Conservation (phyloP, 2,113 vertebrate species). For the Perca fluviatilis region DNA sequence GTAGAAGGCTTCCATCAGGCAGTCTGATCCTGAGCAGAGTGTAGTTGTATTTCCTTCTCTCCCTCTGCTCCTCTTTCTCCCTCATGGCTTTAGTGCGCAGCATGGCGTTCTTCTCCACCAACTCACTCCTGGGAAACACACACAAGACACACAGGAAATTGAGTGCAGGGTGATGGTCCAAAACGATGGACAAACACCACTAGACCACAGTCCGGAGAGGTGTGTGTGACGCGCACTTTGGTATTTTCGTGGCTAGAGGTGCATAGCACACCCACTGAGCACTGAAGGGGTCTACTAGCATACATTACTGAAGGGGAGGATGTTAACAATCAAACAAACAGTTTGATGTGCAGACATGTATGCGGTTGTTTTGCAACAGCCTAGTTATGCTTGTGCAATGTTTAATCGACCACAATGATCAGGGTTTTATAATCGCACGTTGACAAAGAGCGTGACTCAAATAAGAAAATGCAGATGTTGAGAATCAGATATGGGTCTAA, state of each 20-base stretch:
- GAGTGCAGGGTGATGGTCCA: not conserved
- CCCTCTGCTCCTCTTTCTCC: slow-evolving; percentile 92
- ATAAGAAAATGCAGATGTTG: not conserved
- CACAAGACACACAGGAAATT: not conserved
- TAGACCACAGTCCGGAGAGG: not conserved
- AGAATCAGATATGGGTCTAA: not conserved
- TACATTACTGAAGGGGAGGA: not conserved
- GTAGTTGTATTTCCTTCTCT: slow-evolving; percentile 92
- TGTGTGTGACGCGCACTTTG: not conserved
- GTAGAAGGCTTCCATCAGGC: slow-evolving; percentile 92
- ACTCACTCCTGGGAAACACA: slow-evolving; percentile 84
- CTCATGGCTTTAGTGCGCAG: slow-evolving; percentile 95
- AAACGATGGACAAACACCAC: not conserved
- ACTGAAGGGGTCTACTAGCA: not conserved
- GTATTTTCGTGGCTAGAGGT: not conserved
- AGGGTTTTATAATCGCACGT: not conserved
- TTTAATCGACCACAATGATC: not conserved
- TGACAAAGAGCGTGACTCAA: not conserved
- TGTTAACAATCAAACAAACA: not conserved
- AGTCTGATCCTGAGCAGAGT: slow-evolving; percentile 90
- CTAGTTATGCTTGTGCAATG: not conserved
- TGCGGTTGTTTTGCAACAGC: not conserved
- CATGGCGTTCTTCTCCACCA: slow-evolving; percentile 89
- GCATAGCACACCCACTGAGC: not conserved
- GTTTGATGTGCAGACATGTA: not conserved